Conservation (phyloP, 2,113 vertebrate species). For the Nipponia nippon region DNA sequence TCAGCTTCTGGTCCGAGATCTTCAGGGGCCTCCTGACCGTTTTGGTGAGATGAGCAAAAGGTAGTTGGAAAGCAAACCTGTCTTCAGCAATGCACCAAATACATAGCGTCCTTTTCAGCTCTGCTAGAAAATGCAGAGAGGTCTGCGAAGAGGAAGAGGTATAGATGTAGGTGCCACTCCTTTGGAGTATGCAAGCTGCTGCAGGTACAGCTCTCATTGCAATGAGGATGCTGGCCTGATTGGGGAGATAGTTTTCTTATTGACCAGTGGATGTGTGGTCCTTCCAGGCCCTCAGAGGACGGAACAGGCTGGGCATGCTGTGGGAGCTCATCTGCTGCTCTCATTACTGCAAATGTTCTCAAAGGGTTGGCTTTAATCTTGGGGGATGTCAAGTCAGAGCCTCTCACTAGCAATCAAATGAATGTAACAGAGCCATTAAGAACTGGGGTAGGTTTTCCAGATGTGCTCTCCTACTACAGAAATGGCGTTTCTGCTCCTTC, state of each 20-base stretch:
- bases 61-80: not conserved
- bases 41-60: not conserved
- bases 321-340: not conserved
- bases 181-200: rapidly evolving
- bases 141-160: not conserved
- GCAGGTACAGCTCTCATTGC: too few species aligned
- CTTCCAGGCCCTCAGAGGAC: not conserved
- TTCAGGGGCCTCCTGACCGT: not conserved
- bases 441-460: not conserved
- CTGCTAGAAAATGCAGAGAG: rapidly evolving
- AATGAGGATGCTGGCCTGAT: rapidly evolving
- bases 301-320: not conserved
- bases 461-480: not conserved
- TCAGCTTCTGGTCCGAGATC: not conserved
- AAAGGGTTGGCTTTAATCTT: not conserved
- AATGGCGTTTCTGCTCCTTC: not conserved
- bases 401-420: not conserved
- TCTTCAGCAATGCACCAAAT: not conserved
- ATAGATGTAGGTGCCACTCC: not conserved
- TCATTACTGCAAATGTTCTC: not conserved
- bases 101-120: not conserved
- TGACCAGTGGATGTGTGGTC: not conserved
- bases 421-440: not conserved
- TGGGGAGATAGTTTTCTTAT: not conserved
- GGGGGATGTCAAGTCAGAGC: not conserved